Conservation (phyloP, 2,797 vertebrate genomes). For the Hephaestus fuliginosus region DNA sequence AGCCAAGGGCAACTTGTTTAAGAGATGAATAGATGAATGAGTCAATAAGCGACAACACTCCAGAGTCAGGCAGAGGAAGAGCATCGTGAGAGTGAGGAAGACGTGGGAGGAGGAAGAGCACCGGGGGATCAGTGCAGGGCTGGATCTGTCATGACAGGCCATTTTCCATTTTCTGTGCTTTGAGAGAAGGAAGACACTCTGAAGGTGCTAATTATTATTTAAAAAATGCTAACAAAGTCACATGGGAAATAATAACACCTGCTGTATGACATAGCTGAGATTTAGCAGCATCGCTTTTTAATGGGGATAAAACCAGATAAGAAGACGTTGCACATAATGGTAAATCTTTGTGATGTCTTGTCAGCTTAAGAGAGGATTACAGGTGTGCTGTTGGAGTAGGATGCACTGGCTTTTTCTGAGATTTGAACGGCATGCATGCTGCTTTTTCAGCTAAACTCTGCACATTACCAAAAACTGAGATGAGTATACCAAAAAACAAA, state of each 20-base stretch:
- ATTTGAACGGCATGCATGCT: constrained; percentile 4
- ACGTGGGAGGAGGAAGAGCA: neutral
- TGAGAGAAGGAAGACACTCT: neutral
- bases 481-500: neutral
- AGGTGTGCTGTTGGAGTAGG: constrained; percentile 9
- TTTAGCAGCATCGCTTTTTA: constrained; percentile 15
- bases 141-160: constrained; percentile 3
- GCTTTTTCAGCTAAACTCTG: constrained; percentile 12
- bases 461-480: constrained; percentile 15
- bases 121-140: neutral
- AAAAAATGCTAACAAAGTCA: neutral
- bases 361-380: constrained; percentile 43
- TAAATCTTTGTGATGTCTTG: constrained; percentile 36
- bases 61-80: constrained; percentile 14
- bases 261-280: neutral
- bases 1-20: constrained; percentile 22
- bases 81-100: constrained; percentile 1
- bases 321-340: constrained; percentile 13
- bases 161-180: neutral
- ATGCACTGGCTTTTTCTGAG: constrained; percentile 13
- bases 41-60: constrained; percentile 12
- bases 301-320: constrained; percentile 28
- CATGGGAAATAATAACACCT: neutral
- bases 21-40: constrained; percentile 35
- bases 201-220: neutral